Evolutionary conservation across 2,888 invertebrate genomes (phyloP).

Genomic region (Drosophila monieri): DNA sequence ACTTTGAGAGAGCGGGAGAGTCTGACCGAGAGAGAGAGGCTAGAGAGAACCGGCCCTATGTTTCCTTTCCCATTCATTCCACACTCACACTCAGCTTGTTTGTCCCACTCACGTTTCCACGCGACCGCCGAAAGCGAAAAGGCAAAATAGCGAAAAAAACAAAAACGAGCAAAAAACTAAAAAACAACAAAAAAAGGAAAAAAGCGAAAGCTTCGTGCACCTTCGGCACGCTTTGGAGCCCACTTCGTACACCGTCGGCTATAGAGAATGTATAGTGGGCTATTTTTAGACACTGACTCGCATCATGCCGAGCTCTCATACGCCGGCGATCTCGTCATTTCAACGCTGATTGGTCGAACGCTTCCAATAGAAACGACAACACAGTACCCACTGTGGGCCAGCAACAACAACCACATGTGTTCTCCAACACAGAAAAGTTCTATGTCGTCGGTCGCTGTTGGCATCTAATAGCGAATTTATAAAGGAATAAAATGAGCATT

Average conservation of each 20-base stretch:
- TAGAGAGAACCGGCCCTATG: conserved; percentile 46
- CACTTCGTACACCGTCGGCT: conserved; percentile 42
- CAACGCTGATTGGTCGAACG: conserved; percentile 50
- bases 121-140: conserved; percentile 32
- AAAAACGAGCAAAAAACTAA: conserved; percentile 3
- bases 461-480: conserved; percentile 70
- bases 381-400: conserved; percentile 23
- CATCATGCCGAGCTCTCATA: conserved; percentile 58
- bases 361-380: conserved; percentile 48
- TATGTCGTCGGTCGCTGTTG: conserved; percentile 65
- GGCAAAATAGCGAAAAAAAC: not conserved
- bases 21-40: not conserved
- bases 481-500: conserved; percentile 73
- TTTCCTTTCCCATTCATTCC: conserved; percentile 42
- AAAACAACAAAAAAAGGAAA: conserved; percentile 6
- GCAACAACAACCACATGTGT: conserved; percentile 42
- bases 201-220: conserved; percentile 49
- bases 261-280: conserved; percentile 63
- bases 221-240: conserved; percentile 28
- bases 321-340: conserved; percentile 61
- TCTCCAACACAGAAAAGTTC: conserved; percentile 59
- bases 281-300: conserved; percentile 58
- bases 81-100: conserved; percentile 44
- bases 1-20: conserved; percentile 8
- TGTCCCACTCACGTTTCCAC: conserved; percentile 69